A percentile compares a stretch with the other conserved stretches of the same genome.
Evolutionary conservation across 2,113 vertebrate species (phyloP).

Genomic region (Pseudopodoces humilis): DNA sequence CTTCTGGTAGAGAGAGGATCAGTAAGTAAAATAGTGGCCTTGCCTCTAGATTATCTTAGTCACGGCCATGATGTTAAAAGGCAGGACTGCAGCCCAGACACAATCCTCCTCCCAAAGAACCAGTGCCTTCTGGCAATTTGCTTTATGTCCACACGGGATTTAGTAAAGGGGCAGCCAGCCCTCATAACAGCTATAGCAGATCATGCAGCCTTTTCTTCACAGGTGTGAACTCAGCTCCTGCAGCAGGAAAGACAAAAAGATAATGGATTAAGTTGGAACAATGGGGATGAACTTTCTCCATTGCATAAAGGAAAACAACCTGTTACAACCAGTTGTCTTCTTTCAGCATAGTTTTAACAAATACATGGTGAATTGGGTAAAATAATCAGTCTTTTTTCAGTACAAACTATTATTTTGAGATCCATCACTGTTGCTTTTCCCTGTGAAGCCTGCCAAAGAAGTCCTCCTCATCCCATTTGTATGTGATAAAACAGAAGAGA

Average conservation of each 20-base stretch:
- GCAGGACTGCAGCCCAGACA: not conserved
- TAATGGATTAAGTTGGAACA: not conserved
- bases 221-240: not conserved
- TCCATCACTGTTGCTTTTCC: not conserved
- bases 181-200: not conserved
- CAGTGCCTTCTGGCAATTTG: not conserved
- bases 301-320: not conserved
- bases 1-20: not conserved
- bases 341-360: not conserved
- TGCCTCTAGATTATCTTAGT: not conserved
- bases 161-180: not conserved
- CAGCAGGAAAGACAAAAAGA: not conserved
- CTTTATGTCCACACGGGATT: accelerated
- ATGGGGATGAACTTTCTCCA: not conserved
- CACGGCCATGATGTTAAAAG: not conserved
- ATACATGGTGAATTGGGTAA: not conserved
- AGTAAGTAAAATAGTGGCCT: not conserved
- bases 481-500: not conserved
- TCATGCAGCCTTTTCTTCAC: not conserved
- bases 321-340: not conserved
- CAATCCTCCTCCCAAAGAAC: accelerated
- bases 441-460: not conserved
- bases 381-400: not conserved
- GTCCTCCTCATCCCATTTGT: not conserved
- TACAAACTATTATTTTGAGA: not conserved